Base-by-base conservation (phyloP, 2,888 invertebrate genomes). In the Malthinus flaveolus region DNA sequence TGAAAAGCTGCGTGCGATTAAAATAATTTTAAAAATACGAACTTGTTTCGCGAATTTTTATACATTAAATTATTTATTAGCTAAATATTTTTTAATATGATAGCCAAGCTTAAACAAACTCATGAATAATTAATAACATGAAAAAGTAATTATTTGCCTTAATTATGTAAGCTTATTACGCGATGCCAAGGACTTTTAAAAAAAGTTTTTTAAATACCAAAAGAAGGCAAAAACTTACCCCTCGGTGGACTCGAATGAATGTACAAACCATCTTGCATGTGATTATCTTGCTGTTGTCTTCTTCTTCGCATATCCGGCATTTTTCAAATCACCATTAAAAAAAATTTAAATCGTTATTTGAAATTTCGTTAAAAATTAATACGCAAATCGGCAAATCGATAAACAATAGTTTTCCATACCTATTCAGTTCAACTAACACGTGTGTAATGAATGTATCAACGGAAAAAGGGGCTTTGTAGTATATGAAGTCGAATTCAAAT, bases 201-300 rank as follows among this genome's bases (percentile, higher is more conserved):
- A 11, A 7, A 33, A 23, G n/a, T 44, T 8, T 23, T 44, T 5
- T 44, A 9, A 44, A 44, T 8, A 12, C n/a, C 44, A n/a, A 10
- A 35, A 7, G 45, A 60, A 47, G 32, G 32, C 7, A 39, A 50
- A 11, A 42, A 62, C 81, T 82, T 79, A 87, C 87, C 77, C 81
- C 83, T 84, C 3, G 87, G 87, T 8, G 84, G 85, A 68, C 83
- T 87, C 67, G 85, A 84, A 74, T 87, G 86, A 6, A 86, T 80
- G 71, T 84, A 87, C 6, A 87, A 75, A 11, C 85, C 85, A 69
- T 84, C 78, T 56, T 68, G 68, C 49, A 64, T 55, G 9, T 56
- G 56, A 49, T 66, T 56, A 49, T 67, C 67, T 42, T 61, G 58
- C 56, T 64, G 57, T 15, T 49, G 42, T 8, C 49, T 55, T 45